Evolutionary conservation across 2,888 invertebrate species (phyloP).

Genomic region (Nudaria mundana): DNA sequence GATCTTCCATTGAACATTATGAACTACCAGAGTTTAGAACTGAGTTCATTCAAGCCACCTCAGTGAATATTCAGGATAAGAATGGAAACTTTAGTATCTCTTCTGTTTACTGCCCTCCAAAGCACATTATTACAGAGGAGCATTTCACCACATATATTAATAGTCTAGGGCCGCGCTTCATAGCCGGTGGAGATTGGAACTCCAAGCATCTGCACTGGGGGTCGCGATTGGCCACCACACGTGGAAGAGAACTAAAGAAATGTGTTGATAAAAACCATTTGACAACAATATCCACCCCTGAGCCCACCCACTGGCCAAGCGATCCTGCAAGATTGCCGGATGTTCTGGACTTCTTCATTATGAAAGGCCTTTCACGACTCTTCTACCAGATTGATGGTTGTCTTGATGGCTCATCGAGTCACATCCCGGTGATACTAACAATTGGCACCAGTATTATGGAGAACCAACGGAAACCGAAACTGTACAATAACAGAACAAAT

Average conservation of each 20-base stretch:
- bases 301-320: too few species aligned
- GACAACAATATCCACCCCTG: too few species aligned
- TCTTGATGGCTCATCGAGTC: neutral
- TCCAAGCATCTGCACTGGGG: neutral
- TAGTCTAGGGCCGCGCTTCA: neutral
- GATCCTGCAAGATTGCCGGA: too few species aligned
- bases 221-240: neutral
- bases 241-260: constrained; percentile 1
- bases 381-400: too few species aligned
- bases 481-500: neutral
- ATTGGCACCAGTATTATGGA: neutral
- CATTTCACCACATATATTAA: too few species aligned
- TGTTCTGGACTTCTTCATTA: too few species aligned
- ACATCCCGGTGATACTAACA: neutral
- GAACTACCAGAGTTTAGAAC: neutral
- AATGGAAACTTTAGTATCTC: neutral
- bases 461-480: neutral
- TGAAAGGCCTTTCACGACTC: too few species aligned
- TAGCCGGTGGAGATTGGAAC: neutral
- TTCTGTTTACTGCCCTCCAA: neutral
- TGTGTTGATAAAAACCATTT: too few species aligned
- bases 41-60: neutral
- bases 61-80: neutral
- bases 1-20: neutral
- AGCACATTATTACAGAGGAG: neutral